A percentile compares a stretch with the other conserved stretches of the same genome.
Conservation (phyloP, 2,113 vertebrate species). For the Perccottus glenii region DNA sequence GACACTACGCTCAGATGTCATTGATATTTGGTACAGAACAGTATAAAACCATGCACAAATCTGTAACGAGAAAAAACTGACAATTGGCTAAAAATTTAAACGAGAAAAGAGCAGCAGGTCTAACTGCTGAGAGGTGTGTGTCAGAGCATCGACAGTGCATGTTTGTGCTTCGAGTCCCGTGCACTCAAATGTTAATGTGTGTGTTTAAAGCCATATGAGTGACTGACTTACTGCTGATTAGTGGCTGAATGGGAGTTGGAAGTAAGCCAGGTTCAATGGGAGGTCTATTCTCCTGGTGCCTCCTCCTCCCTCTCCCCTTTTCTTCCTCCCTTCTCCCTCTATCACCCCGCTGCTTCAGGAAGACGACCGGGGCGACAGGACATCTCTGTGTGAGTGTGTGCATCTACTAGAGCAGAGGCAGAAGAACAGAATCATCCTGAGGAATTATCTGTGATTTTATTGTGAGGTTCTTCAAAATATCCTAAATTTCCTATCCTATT, state of each 20-base stretch:
- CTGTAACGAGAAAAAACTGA: too few species aligned
- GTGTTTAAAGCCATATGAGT: conserved; percentile 53
- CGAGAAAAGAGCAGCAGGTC: conserved; percentile 8
- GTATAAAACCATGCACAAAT: too few species aligned
- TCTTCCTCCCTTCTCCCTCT: conserved; percentile 16
- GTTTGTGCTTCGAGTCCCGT: conserved; percentile 21
- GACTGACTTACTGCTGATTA: conserved; percentile 89
- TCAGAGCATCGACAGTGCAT: conserved; percentile 25
- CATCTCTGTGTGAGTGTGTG: conserved; percentile 16
- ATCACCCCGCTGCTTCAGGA: conserved; percentile 58
- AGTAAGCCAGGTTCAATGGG: conserved; percentile 86
- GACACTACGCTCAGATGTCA: too few species aligned
- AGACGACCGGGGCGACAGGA: conserved; percentile 56
- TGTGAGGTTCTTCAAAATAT: not conserved
- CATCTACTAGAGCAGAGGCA: not conserved
- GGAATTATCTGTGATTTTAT: not conserved
- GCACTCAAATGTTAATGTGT: conserved; percentile 62
- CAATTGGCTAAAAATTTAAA: too few species aligned
- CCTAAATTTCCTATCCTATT: too few species aligned
- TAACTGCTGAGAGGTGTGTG: conserved; percentile 5
- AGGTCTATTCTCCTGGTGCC: conserved; percentile 75
- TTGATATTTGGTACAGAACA: too few species aligned
- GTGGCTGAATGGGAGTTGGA: conserved; percentile 86
- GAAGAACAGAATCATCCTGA: not conserved
- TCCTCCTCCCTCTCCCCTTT: conserved; percentile 22